Evolutionary conservation across 2,888 invertebrate genomes (phyloP).

Genomic region (Cotesia congregata): DNA sequence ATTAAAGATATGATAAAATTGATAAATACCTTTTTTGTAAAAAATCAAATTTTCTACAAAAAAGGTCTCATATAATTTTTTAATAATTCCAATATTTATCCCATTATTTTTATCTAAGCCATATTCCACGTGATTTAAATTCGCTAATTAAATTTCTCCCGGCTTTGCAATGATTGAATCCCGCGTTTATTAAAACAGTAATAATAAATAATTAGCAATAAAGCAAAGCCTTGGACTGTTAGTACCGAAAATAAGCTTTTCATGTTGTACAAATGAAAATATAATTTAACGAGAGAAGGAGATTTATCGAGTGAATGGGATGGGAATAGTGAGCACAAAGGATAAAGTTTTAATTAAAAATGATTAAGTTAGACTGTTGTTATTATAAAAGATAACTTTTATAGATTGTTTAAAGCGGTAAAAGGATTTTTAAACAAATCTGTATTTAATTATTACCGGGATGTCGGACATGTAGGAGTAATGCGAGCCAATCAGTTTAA

Average conservation of each 20-base stretch:
- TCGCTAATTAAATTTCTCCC: too few species aligned
- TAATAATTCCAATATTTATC: too few species aligned
- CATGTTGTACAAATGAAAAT: neutral
- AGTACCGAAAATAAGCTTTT: neutral
- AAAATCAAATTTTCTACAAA: too few species aligned
- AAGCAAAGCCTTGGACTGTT: too few species aligned
- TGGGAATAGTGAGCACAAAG: neutral
- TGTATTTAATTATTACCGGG: neutral
- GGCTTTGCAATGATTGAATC: too few species aligned
- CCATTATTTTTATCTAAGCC: too few species aligned
- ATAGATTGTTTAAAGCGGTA: slow-evolving; percentile 2
- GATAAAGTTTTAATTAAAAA: slow-evolving; percentile 1
- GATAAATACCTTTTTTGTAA: too few species aligned
- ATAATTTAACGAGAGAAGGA: neutral
- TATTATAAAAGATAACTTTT: neutral
- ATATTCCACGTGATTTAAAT: too few species aligned
- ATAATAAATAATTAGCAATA: too few species aligned
- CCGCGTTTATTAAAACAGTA: too few species aligned
- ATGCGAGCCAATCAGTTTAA: neutral
- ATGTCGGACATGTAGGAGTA: neutral
- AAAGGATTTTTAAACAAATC: slow-evolving; percentile 4
- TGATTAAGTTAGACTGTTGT: neutral
- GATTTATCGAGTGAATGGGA: neutral
- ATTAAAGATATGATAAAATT: too few species aligned
- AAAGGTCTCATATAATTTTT: too few species aligned